These are phyloP conservation scores for Cantharis nigra DNA, from an alignment of 2,888 invertebrate species.

Conservation along the genomic window DNA sequence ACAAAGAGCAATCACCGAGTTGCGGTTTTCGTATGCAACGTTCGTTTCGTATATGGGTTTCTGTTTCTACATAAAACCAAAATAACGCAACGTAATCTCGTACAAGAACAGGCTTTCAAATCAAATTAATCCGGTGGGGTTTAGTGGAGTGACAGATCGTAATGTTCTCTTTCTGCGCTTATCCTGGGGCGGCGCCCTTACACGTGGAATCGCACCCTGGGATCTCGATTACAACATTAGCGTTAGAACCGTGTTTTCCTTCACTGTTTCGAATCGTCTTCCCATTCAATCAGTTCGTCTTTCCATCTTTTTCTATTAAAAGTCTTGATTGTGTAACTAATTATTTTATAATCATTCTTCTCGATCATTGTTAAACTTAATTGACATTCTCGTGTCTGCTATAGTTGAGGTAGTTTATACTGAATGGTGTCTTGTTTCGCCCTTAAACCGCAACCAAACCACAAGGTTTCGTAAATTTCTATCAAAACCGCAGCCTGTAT, in stretches of 20 bases:
- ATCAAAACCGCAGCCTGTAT: conserved; percentile 48
- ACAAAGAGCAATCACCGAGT: conserved; percentile 10
- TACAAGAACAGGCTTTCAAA: conserved; percentile 40
- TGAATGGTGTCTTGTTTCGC: conserved; percentile 39
- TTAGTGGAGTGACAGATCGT: conserved; percentile 47
- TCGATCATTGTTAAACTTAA: conserved; percentile 10
- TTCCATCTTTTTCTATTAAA: background rate
- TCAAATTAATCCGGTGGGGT: conserved; percentile 46
- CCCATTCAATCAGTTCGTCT: background rate
- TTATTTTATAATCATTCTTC: background rate
- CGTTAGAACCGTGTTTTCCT: conserved; percentile 16
- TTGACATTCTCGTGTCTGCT: conserved; percentile 19
- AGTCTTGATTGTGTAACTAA: background rate
- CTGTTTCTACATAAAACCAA: conserved; percentile 12
- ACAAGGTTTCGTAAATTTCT: conserved; percentile 53
- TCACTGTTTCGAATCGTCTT: conserved; percentile 1
- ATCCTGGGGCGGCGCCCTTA: conserved; percentile 29
- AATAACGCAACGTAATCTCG: conserved; percentile 31
- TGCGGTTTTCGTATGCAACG: conserved; percentile 20
- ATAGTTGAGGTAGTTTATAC: background rate
- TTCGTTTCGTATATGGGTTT: background rate
- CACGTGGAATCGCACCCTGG: conserved; percentile 29
- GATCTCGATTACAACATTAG: conserved; percentile 30
- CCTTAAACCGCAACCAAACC: conserved; percentile 47
- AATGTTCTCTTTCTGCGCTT: conserved; percentile 41